Conservation (phyloP, 2,113 vertebrate species). For the Himantopus leucocephalus region DNA sequence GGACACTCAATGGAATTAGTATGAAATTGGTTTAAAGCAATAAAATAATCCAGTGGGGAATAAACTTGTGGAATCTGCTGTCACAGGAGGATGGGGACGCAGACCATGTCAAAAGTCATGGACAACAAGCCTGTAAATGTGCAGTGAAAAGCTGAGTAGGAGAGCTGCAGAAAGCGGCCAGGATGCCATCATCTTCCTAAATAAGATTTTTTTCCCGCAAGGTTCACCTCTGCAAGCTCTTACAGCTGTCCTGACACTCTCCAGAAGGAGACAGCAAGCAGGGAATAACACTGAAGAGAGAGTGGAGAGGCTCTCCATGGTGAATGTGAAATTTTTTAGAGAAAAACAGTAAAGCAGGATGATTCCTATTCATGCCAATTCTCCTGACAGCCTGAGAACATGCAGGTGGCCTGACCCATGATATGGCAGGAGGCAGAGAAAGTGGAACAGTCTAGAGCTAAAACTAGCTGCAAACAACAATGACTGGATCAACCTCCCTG, state of each 20-base stretch:
- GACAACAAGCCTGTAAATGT: neutral
- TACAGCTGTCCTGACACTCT: neutral
- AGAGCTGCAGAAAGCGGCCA: neutral
- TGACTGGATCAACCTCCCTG: neutral
- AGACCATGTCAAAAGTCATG: neutral
- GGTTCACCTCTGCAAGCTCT: neutral
- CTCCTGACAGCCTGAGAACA: neutral
- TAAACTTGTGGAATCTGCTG: neutral
- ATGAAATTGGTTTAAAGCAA: neutral
- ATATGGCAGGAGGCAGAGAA: neutral
- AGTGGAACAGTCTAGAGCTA: neutral
- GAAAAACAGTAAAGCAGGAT: neutral
- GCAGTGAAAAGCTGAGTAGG: neutral
- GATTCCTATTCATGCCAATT: neutral
- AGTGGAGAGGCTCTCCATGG: neutral
- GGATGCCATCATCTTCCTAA: neutral
- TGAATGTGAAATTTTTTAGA: neutral
- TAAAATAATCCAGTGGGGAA: neutral
- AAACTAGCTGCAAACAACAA: neutral
- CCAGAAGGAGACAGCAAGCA: neutral
- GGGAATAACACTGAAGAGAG: neutral
- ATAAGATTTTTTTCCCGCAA: neutral
- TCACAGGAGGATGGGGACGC: neutral
- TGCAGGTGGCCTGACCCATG: neutral
- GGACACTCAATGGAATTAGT: neutral